A percentile compares a stretch with the other conserved stretches of the same genome.
Evolutionary conservation across 2,797 vertebrate genomes (phyloP).

Genomic region (Acridotheres tristis): DNA sequence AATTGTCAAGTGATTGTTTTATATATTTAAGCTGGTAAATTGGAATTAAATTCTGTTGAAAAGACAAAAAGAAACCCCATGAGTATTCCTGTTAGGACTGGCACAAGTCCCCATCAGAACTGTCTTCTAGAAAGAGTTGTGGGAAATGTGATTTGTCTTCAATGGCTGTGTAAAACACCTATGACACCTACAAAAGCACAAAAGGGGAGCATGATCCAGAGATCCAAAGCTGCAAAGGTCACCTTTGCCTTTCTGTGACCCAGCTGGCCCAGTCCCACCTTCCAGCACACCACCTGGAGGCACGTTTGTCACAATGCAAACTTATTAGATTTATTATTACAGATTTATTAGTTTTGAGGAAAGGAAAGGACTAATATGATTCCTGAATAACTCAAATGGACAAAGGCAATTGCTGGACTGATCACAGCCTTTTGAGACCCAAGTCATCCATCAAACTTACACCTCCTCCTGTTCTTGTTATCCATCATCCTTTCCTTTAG

Average conservation of each 20-base stretch:
- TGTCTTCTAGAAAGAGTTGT: not conserved
- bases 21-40: not conserved
- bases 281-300: not conserved
- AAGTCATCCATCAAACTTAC: not conserved
- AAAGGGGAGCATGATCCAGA: not conserved
- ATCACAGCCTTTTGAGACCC: not conserved
- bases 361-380: not conserved
- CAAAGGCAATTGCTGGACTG: not conserved
- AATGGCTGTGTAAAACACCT: not conserved
- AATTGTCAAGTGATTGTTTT: not conserved
- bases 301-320: not conserved
- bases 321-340: not conserved
- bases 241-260: not conserved
- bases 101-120: not conserved
- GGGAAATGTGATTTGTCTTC: not conserved
- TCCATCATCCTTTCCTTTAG: not conserved
- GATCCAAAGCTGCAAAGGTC: not conserved
- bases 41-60: not conserved
- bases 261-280: not conserved
- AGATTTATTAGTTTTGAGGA: not conserved
- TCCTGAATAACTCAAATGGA: not conserved
- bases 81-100: not conserved
- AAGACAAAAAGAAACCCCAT: rapidly evolving
- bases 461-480: not conserved
- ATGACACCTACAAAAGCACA: not conserved